Evolutionary conservation across 2,888 invertebrate genomes (phyloP).

Genomic region (Cylindroiulus punctatus): DNA sequence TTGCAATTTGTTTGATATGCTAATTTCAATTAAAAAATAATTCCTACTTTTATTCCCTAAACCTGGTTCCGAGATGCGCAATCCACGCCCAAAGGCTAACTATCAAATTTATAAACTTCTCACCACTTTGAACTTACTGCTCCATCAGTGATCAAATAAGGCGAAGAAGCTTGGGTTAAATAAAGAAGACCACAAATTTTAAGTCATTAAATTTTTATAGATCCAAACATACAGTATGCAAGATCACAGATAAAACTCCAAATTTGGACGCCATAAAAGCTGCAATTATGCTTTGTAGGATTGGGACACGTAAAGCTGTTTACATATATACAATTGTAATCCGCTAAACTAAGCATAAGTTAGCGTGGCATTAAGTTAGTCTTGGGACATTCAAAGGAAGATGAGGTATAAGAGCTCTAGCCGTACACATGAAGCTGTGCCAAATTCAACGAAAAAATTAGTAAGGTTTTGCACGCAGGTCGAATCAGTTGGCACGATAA

Average conservation of each 20-base stretch:
- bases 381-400: neutral
- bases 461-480: neutral
- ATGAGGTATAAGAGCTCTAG: neutral
- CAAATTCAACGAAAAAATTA: neutral
- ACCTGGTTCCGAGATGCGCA: too few species aligned
- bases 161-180: neutral
- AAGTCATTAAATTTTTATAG: slow-evolving; percentile 36
- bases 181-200: neutral
- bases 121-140: too few species aligned
- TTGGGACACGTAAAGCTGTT: neutral
- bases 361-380: neutral
- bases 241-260: slow-evolving; percentile 6
- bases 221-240: neutral
- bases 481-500: neutral
- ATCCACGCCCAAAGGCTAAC: too few species aligned
- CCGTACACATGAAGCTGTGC: neutral
- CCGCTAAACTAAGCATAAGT: neutral
- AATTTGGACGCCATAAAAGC: neutral
- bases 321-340: neutral
- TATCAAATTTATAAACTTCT: too few species aligned
- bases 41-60: too few species aligned
- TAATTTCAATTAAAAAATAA: too few species aligned
- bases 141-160: neutral
- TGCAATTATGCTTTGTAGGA: neutral
- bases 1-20: too few species aligned